Conservation (phyloP, 2,888 invertebrate species). For the Thera obeliscata region DNA sequence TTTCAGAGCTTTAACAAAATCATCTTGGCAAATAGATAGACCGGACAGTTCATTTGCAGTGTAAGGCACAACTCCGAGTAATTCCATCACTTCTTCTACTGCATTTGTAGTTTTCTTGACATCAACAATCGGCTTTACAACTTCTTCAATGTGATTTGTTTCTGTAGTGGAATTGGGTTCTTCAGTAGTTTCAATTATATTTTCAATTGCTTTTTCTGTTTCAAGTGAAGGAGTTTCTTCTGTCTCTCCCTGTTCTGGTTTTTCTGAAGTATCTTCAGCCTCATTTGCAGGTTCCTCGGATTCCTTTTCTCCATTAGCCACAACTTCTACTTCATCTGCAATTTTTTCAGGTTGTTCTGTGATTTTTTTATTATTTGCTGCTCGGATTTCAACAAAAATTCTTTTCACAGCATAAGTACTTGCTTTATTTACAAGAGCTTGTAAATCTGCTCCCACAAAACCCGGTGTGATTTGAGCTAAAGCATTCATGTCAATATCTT, state of each 20-base stretch:
- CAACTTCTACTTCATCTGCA: conserved; percentile 53
- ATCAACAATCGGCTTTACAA: conserved; percentile 33
- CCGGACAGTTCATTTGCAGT: conserved; percentile 85
- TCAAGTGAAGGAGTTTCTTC: conserved; percentile 39
- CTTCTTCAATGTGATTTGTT: conserved; percentile 44
- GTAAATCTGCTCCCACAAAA: conserved; percentile 97
- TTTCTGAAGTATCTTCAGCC: conserved; percentile 50
- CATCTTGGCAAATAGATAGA: conserved; percentile 88
- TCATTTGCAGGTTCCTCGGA: conserved; percentile 41
- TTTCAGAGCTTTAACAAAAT: conserved; percentile 91
- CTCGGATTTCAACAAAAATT: conserved; percentile 70
- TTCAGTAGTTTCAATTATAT: conserved; percentile 36
- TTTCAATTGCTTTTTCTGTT: conserved; percentile 47
- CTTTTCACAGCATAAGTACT: conserved; percentile 93
- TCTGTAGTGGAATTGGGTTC: conserved; percentile 41
- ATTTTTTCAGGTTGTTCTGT: conserved; percentile 34
- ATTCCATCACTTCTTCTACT: conserved; percentile 84
- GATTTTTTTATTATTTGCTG: conserved; percentile 45
- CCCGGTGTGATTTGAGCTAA: conserved; percentile 96
- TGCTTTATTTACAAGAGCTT: conserved; percentile 93
- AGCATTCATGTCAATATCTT: conserved; percentile 88
- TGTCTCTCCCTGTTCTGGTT: conserved; percentile 42
- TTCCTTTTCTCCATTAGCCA: conserved; percentile 69
- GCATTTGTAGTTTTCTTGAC: conserved; percentile 52
- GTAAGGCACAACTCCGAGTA: conserved; percentile 88